These are phyloP conservation scores for Procavia capensis DNA, from an alignment of 2,113 vertebrate species.

Conservation along the genomic window DNA sequence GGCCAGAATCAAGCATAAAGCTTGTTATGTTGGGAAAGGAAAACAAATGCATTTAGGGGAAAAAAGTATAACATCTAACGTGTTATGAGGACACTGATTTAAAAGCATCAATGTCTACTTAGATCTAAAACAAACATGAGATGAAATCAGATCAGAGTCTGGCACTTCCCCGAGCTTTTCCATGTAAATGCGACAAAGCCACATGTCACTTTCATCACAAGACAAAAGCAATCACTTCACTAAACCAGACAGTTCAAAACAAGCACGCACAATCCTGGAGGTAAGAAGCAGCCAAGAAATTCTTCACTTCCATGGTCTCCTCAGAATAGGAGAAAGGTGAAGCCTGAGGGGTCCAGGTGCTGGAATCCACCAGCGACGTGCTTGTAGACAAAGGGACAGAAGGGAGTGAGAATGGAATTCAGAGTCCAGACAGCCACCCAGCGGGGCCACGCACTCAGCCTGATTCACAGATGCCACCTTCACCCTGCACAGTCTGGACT, in stretches of 20 bases:
- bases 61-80: background rate
- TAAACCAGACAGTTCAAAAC: background rate
- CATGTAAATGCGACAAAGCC: conserved; percentile 56
- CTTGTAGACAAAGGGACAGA: background rate
- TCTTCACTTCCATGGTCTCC: background rate
- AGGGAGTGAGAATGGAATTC: rapidly evolving
- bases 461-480: background rate
- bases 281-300: conserved; percentile 43
- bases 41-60: background rate
- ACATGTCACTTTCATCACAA: conserved; percentile 42
- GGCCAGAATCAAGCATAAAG: background rate
- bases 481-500: background rate
- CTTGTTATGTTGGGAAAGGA: background rate
- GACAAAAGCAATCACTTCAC: conserved; percentile 30
- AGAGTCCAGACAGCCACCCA: background rate
- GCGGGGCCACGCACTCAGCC: background rate
- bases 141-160: too few species aligned
- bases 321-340: background rate
- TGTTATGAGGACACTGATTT: background rate
- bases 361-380: background rate
- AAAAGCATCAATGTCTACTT: background rate
- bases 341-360: background rate
- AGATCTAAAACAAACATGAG: background rate
- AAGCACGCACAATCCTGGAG: conserved; percentile 64
- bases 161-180: background rate